Evolutionary conservation across 2,797 vertebrate species (phyloP).

Genomic region (Coracias cyanogaster): DNA sequence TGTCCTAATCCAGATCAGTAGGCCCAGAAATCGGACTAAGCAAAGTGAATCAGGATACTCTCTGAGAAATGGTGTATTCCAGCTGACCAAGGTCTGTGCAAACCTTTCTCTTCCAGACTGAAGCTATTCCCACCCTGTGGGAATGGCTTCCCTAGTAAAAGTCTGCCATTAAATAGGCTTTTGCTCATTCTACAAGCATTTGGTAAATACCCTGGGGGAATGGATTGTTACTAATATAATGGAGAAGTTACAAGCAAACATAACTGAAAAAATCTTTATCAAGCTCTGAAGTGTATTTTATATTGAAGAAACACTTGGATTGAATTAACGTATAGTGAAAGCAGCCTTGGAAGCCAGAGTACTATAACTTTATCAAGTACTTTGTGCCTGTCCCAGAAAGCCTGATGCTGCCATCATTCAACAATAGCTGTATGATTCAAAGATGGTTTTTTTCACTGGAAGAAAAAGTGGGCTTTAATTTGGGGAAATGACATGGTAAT

Average conservation of each 20-base stretch:
- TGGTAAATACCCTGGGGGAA: neutral
- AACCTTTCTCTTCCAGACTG: neutral
- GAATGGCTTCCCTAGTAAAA: neutral
- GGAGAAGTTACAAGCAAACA: neutral
- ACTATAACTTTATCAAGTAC: neutral
- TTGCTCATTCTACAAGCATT: neutral
- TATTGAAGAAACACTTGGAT: neutral
- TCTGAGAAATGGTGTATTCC: neutral
- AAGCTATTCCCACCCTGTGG: neutral
- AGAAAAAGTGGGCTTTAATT: neutral
- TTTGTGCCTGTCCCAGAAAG: neutral
- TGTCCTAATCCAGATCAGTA: neutral
- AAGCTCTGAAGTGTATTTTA: neutral
- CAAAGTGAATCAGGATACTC: neutral
- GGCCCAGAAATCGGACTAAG: neutral
- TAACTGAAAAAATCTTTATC: neutral
- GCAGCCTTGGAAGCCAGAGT: neutral
- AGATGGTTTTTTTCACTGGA: neutral
- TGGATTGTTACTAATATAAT: neutral
- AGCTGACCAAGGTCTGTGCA: neutral
- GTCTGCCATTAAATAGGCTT: neutral
- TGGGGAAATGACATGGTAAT: neutral
- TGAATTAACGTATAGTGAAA: neutral
- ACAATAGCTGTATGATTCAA: neutral
- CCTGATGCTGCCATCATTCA: neutral